Percentiles rank a stretch among this genome's conserved stretches.
These are phyloP conservation scores for Microcebus lehilahytsara DNA, from an alignment of 2,113 vertebrate species.

Conservation along the genomic window DNA sequence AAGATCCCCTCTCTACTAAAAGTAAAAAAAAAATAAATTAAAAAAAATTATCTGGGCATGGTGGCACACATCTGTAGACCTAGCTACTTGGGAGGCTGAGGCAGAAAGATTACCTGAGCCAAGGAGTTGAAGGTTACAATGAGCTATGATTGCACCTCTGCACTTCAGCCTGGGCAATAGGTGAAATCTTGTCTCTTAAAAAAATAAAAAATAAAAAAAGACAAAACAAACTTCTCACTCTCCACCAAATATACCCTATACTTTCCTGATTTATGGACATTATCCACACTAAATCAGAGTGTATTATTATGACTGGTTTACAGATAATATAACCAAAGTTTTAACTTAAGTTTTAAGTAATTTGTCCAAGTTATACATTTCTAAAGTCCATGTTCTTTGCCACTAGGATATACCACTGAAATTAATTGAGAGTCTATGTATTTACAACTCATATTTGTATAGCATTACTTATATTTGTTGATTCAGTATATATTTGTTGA, in stretches of 20 bases:
- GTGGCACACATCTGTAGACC: no score
- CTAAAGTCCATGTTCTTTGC: background rate
- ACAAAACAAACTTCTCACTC: background rate
- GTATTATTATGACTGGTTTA: background rate
- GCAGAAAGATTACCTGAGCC: no score
- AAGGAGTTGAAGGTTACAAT: no score
- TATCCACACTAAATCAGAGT: background rate
- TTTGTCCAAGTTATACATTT: background rate
- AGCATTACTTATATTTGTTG: background rate
- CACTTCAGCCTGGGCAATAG: no score
- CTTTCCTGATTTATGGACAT: background rate
- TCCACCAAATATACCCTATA: rapidly evolving
- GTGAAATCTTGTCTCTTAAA: background rate
- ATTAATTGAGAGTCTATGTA: background rate
- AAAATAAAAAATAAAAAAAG: background rate
- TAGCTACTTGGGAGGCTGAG: no score
- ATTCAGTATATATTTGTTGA: background rate
- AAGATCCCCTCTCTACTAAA: no score
- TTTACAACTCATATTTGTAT: background rate
- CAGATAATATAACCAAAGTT: background rate
- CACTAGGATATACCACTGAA: background rate
- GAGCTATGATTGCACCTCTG: no score
- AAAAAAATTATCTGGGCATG: no score
- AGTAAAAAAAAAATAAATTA: no score
- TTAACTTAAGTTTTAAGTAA: background rate